Percentiles rank a stretch among this genome's conserved stretches.
Evolutionary conservation across 1,140 invertebrate species (phyloP).

Genomic region (Trichogramma pretiosum): DNA sequence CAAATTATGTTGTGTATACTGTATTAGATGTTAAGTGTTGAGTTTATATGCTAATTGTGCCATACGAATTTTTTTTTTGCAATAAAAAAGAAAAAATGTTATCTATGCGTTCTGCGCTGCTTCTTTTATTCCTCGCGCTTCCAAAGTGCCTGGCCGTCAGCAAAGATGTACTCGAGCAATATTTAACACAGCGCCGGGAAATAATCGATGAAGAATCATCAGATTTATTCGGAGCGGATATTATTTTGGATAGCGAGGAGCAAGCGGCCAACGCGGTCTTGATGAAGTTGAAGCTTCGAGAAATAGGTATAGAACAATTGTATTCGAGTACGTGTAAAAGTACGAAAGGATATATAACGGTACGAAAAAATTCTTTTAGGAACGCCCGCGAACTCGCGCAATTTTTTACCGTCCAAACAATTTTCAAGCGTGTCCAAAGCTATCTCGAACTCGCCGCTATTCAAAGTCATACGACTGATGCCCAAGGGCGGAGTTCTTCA

Average conservation of each 20-base stretch:
- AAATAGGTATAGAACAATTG: constrained; percentile 47
- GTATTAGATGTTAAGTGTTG: too few relatives aligned
- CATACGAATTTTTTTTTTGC: too few relatives aligned
- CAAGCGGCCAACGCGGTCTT: constrained; percentile 53
- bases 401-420: constrained; percentile 55
- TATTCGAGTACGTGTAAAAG: too few relatives aligned
- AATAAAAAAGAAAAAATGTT: too few relatives aligned
- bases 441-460: constrained; percentile 59
- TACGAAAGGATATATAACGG: too few relatives aligned
- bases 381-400: constrained; percentile 49
- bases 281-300: constrained; percentile 55
- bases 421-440: constrained; percentile 55
- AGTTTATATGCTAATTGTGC: too few relatives aligned
- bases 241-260: constrained; percentile 49
- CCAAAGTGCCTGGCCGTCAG: too few relatives aligned
- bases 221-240: constrained; percentile 42
- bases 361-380: too few relatives aligned
- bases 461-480: constrained; percentile 58
- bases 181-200: background rate
- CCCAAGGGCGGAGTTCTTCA: constrained; percentile 68
- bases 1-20: too few relatives aligned
- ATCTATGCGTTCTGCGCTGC: too few relatives aligned
- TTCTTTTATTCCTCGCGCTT: too few relatives aligned
- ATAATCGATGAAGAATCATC: constrained; percentile 4
- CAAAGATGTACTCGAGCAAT: background rate